Evolutionary conservation across 2,797 vertebrate genomes (phyloP).

Genomic region (Thripadectes ignobilis): DNA sequence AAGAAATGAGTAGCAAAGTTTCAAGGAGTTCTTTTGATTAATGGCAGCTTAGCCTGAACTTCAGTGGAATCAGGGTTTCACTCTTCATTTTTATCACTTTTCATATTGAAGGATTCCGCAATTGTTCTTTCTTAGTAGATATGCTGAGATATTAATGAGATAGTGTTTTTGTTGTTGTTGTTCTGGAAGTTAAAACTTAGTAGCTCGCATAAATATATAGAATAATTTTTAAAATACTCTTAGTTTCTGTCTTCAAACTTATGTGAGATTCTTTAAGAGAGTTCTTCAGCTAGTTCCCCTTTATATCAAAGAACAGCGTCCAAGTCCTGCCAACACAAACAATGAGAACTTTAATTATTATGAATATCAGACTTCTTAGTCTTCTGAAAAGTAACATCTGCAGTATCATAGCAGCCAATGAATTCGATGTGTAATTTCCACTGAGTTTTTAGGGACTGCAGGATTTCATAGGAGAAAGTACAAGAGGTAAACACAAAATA

Average conservation of each 20-base stretch:
- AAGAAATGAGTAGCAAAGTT: not conserved
- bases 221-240: not conserved
- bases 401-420: not conserved
- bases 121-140: not conserved
- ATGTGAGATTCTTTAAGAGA: not conserved
- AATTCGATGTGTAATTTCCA: not conserved
- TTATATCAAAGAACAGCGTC: not conserved
- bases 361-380: not conserved
- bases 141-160: not conserved
- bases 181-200: not conserved
- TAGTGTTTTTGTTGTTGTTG: not conserved
- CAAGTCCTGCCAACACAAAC: not conserved
- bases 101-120: not conserved
- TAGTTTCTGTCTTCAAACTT: not conserved
- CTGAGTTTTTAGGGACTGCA: not conserved
- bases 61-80: not conserved
- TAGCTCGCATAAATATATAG: not conserved
- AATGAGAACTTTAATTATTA: not conserved
- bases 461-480: not conserved
- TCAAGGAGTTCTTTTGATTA: not conserved
- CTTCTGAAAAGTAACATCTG: conserved; percentile 7
- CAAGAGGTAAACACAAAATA: not conserved
- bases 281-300: not conserved
- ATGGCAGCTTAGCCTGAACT: not conserved
- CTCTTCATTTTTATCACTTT: not conserved